A percentile compares a stretch with the other conserved stretches of the same genome.
Conservation (phyloP, 2,888 invertebrate species). For the Pristionchus maxplancki region DNA sequence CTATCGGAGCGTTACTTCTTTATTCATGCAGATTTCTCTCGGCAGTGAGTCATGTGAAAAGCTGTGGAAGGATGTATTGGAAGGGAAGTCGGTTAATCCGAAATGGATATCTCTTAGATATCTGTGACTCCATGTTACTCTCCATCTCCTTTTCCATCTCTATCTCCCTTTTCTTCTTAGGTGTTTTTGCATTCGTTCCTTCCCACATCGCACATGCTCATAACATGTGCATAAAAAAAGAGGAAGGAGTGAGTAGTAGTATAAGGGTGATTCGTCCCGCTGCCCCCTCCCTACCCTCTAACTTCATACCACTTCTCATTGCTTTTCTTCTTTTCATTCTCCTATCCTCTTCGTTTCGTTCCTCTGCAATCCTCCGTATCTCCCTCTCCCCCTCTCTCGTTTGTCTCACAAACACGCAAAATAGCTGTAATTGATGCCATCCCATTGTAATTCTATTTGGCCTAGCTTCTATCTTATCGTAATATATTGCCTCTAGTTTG, state of each 20-base stretch:
- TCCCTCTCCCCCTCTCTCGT: not conserved
- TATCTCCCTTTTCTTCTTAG: not conserved
- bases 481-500: not conserved
- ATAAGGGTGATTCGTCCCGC: slow-evolving; percentile 43
- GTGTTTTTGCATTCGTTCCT: slow-evolving; percentile 26
- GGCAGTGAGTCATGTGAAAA: slow-evolving; percentile 52
- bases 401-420: slow-evolving; percentile 28
- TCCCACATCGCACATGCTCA: slow-evolving; percentile 41
- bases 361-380: not conserved
- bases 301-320: slow-evolving; percentile 41
- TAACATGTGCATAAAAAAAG: slow-evolving; percentile 30
- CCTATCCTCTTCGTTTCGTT: not conserved
- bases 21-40: slow-evolving; percentile 52
- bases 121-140: slow-evolving; percentile 31
- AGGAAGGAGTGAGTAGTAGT: slow-evolving; percentile 43
- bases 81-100: slow-evolving; percentile 53
- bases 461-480: slow-evolving; percentile 1
- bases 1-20: no score
- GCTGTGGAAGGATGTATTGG: slow-evolving; percentile 56
- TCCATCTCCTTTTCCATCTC: not conserved
- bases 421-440: slow-evolving; percentile 48
- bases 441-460: not conserved
- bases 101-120: slow-evolving; percentile 53
- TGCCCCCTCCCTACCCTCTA: not conserved
- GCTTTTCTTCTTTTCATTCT: slow-evolving; percentile 26